Evolutionary conservation across 35 echinoderm and acorn worm species (phyloP).

Genomic region (Heliocidaris tuberculata): DNA sequence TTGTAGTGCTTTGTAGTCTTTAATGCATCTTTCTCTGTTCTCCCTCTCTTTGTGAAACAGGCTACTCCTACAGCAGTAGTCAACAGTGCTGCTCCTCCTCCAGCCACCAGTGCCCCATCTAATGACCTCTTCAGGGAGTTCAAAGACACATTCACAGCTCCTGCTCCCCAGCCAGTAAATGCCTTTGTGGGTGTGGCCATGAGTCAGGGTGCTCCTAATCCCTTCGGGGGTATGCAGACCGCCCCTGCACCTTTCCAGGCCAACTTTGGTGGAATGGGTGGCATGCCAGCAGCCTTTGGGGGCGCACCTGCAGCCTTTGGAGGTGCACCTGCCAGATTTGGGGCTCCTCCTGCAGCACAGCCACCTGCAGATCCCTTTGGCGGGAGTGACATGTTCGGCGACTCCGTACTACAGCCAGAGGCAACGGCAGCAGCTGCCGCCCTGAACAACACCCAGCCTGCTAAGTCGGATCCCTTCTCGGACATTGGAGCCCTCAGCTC

Average conservation of each 20-base stretch:
- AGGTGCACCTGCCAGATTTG: slow-evolving; percentile 31
- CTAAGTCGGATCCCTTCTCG: slow-evolving; percentile 85
- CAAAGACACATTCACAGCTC: slow-evolving; percentile 69
- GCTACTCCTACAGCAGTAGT: neutral
- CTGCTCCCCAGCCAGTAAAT: slow-evolving; percentile 34
- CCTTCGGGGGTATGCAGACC: slow-evolving; percentile 52
- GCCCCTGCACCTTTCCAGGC: slow-evolving; percentile 47
- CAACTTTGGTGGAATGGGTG: slow-evolving; percentile 46
- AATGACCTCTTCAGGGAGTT: slow-evolving; percentile 86
- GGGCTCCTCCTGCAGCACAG: slow-evolving; percentile 35
- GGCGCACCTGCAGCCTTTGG: slow-evolving; percentile 48
- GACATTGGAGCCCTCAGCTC: slow-evolving; percentile 69
- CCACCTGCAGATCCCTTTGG: slow-evolving; percentile 32
- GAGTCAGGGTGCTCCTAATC: slow-evolving; percentile 57
- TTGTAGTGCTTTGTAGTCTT: neutral
- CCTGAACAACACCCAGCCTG: neutral
- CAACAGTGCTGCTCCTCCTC: slow-evolving; percentile 23
- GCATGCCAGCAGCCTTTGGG: slow-evolving; percentile 22
- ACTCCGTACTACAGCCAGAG: slow-evolving; percentile 50
- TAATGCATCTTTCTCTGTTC: neutral
- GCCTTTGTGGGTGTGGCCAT: slow-evolving; percentile 34
- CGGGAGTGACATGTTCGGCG: slow-evolving; percentile 54
- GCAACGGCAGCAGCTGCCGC: slow-evolving; percentile 45
- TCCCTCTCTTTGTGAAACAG: neutral
- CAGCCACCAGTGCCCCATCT: slow-evolving; percentile 58